These are phyloP conservation scores for Rafetus swinhoei DNA, from an alignment of 2,113 vertebrate genomes.

Conservation along the genomic window DNA sequence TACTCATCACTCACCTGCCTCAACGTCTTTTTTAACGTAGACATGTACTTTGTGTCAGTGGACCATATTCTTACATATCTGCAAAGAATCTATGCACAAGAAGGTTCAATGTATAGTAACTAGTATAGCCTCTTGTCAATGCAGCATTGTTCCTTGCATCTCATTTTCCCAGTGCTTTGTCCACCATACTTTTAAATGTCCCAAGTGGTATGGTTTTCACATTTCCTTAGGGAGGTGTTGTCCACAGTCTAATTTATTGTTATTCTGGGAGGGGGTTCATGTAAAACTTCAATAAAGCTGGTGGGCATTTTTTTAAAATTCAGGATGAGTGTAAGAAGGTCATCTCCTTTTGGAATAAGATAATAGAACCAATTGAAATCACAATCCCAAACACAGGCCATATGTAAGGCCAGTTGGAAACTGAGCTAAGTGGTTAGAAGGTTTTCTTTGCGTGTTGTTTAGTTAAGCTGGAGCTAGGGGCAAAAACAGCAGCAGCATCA, in stretches of 20 bases:
- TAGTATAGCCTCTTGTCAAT: not conserved
- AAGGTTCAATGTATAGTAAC: not conserved
- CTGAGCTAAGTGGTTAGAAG: not conserved
- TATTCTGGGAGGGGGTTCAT: too few relatives aligned
- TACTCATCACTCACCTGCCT: not conserved
- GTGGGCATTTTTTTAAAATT: too few relatives aligned
- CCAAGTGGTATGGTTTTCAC: not conserved
- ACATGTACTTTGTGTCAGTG: not conserved
- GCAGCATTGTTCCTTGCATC: not conserved
- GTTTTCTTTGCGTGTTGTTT: not conserved
- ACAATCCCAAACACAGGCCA: too few relatives aligned
- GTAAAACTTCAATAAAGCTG: too few relatives aligned
- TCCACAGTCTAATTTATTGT: not conserved
- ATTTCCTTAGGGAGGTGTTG: not conserved
- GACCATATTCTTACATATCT: not conserved
- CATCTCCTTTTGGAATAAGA: too few relatives aligned
- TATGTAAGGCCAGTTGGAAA: too few relatives aligned
- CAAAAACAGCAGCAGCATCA: too few relatives aligned
- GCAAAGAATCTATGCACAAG: not conserved
- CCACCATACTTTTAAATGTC: not conserved
- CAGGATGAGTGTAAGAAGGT: too few relatives aligned
- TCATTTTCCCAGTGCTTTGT: not conserved
- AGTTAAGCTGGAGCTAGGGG: not conserved
- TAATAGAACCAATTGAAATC: too few relatives aligned
- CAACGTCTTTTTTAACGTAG: not conserved